A percentile compares a stretch with the other conserved stretches of the same genome.
Conservation (phyloP, 1,140 invertebrate species). For the Drosophila funebris region DNA sequence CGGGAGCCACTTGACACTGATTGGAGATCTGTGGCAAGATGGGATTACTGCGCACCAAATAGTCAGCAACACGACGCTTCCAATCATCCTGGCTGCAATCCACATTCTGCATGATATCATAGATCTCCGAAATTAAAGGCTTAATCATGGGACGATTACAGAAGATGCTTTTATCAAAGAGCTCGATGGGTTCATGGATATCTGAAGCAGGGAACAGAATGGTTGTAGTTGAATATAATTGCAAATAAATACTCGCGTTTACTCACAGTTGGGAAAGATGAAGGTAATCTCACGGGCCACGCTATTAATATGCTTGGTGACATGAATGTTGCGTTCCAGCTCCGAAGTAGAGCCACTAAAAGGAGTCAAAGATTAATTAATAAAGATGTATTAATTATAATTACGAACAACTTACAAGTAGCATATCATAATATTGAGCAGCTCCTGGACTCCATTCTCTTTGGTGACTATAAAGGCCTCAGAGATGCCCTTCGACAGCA, state of each 20-base stretch:
- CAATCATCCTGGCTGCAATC: conserved; percentile 69
- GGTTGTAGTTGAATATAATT: neutral
- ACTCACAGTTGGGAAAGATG: conserved; percentile 93
- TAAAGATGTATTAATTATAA: too few species aligned
- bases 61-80: conserved; percentile 66
- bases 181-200: conserved; percentile 66
- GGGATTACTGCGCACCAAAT: conserved; percentile 58
- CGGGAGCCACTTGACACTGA: conserved; percentile 48
- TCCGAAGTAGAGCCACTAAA: conserved; percentile 56
- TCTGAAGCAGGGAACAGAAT: conserved; percentile 26
- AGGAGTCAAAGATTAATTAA: neutral
- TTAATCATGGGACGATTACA: conserved; percentile 56
- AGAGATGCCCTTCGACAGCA: conserved; percentile 90
- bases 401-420: conserved; percentile 70
- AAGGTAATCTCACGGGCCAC: conserved; percentile 94
- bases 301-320: conserved; percentile 88
- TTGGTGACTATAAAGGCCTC: conserved; percentile 89
- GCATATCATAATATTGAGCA: conserved; percentile 74
- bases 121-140: conserved; percentile 63
- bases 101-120: conserved; percentile 61
- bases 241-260: neutral
- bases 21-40: conserved; percentile 59
- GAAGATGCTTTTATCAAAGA: conserved; percentile 59
- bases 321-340: conserved; percentile 87
- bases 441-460: conserved; percentile 85